These are phyloP conservation scores for Holothuria leucospilota DNA, from an alignment of 53 echinoderm and acorn worm species.

Conservation along the genomic window DNA sequence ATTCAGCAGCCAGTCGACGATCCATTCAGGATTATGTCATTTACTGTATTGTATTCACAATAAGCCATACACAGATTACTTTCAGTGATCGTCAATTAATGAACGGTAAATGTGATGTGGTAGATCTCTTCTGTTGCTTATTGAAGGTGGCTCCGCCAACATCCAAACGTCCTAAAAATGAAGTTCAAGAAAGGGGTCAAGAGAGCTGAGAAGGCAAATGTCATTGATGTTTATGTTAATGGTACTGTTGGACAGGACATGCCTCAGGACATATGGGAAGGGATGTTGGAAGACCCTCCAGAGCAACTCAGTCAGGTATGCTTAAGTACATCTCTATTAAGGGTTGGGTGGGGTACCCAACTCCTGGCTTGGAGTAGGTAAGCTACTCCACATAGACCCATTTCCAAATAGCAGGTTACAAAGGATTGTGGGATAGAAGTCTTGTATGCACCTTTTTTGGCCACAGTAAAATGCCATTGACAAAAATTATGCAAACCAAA, in stretches of 20 bases:
- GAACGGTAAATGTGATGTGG: no score
- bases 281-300: constrained; percentile 79
- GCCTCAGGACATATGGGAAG: constrained; percentile 82
- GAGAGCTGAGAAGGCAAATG: constrained; percentile 94
- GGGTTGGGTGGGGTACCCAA: background rate
- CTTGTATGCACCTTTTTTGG: no score
- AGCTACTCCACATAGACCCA: no score
- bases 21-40: no score
- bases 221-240: constrained; percentile 96
- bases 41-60: no score
- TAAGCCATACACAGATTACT: no score
- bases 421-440: no score
- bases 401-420: no score
- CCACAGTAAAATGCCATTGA: no score
- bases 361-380: background rate
- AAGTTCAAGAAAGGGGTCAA: constrained; percentile 90
- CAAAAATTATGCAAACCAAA: no score
- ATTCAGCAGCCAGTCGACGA: no score
- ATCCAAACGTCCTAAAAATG: constrained; percentile 81
- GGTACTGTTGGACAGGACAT: constrained; percentile 96
- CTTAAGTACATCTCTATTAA: background rate
- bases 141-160: constrained; percentile 92
- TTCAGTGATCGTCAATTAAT: no score
- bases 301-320: constrained; percentile 74
- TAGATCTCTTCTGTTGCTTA: constrained; percentile 6